These are phyloP conservation scores for Seriola rivoliana DNA, from an alignment of 2,113 vertebrate genomes.

Conservation along the genomic window DNA sequence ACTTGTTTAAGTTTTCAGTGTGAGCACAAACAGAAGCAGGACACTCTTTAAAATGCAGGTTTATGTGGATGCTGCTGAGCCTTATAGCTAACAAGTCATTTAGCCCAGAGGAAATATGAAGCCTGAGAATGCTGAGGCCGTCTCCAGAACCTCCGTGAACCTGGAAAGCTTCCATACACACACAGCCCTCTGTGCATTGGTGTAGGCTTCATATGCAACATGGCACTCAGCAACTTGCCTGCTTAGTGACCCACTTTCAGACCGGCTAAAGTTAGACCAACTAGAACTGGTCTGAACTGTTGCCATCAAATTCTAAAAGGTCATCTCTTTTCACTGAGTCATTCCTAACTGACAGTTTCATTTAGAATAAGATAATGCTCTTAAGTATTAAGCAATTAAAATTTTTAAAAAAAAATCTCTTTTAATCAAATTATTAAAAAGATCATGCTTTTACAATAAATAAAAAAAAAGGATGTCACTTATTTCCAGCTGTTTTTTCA, in stretches of 20 bases:
- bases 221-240: conserved; percentile 30
- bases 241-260: conserved; percentile 60
- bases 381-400: not conserved
- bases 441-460: not conserved
- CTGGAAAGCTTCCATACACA: conserved; percentile 39
- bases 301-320: conserved; percentile 35
- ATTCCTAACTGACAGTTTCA: not conserved
- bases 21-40: conserved; percentile 8
- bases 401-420: too few relatives aligned
- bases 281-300: conserved; percentile 27
- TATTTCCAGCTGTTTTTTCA: not conserved
- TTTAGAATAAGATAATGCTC: not conserved
- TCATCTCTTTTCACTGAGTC: conserved; percentile 17
- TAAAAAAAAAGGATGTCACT: not conserved
- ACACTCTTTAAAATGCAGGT: not conserved
- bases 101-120: conserved; percentile 19
- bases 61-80: not conserved
- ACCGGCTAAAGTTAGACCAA: conserved; percentile 62
- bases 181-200: not conserved
- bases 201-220: not conserved
- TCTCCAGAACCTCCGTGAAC: conserved; percentile 30
- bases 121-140: not conserved
- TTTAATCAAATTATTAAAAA: not conserved
- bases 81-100: not conserved
- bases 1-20: not conserved